Base-by-base conservation (phyloP, 2,797 vertebrate species). In the Geotrypetes seraphini region DNA sequence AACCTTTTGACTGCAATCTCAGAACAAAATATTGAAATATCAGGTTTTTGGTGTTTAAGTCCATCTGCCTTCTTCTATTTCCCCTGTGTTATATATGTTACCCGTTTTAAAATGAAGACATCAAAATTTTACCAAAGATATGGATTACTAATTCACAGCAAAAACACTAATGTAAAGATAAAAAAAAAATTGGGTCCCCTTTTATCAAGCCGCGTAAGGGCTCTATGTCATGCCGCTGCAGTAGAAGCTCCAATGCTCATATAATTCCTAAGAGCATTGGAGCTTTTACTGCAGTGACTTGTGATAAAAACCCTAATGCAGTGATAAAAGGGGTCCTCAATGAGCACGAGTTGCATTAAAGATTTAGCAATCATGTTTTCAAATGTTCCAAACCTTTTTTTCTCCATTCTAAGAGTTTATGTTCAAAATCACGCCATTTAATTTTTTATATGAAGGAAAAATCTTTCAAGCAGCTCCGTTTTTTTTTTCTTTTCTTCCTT, bases 41-140 rank as follows among this genome's bases (percentile, higher is more conserved):
- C n/a, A n/a, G n/a, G n/a, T n/a, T n/a, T n/a, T n/a, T n/a, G n/a
- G n/a, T n/a, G n/a, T n/a, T n/a, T n/a, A n/a, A n/a, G n/a, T n/a
- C n/a, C 81, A 85, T 84, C 70, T 69, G 75, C 74, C 75, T 84
- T 78, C 69, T 66, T 75, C 60, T 18, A 34, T 61, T 48, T 59
- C 61, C 43, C 22, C 57, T 48, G 16, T n/a, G 33, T 50, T 64
- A 16, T 43, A 40, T 60, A 77, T 46, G 57, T 65, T 67, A 74
- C 73, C 61, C 73, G 69, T 67, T 44, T 49, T 66, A 64, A 65
- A 40, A 44, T 57, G 72, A 26, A 71, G 47, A 57, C 70, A 65
- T 20, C 39, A 16, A n/a, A 75, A 78, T 78, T 84, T n/a, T 85
- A 93, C 89, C 91, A 94, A 96, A 92, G 89, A 83, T 61, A 78